phyloP scores from a whole-genome alignment of 2,888 invertebrate genomes.

The Craniophora ligustri region DNA sequence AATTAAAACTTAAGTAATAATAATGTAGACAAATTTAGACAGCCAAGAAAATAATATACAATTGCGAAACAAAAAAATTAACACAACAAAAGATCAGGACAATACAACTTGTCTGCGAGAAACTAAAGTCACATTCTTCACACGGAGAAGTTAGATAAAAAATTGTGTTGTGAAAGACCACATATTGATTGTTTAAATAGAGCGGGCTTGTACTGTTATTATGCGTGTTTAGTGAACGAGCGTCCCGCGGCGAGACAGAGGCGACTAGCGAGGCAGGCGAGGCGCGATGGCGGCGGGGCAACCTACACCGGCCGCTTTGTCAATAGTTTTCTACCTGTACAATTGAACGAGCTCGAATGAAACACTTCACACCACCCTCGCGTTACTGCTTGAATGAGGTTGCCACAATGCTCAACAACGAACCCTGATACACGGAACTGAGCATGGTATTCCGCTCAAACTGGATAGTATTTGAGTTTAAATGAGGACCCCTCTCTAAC shows the following conservation, averaged over 20 bases:
- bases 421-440: constrained; percentile 48
- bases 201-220: constrained; percentile 46
- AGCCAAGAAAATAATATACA: constrained; percentile 10
- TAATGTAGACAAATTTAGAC: neutral
- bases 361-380: constrained; percentile 53
- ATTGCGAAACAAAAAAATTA: constrained; percentile 14
- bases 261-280: constrained; percentile 20
- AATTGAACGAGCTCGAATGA: constrained; percentile 44
- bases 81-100: constrained; percentile 11
- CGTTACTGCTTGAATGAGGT: constrained; percentile 48
- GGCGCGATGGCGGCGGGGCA: constrained; percentile 25
- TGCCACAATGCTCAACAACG: constrained; percentile 47
- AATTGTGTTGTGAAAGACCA: constrained; percentile 33
- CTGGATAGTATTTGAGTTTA: constrained; percentile 36
- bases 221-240: constrained; percentile 41
- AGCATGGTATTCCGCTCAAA: constrained; percentile 34
- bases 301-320: constrained; percentile 45
- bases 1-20: constrained; percentile 4
- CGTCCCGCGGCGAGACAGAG: constrained; percentile 42
- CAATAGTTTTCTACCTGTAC: constrained; percentile 59
- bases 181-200: constrained; percentile 54
- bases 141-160: constrained; percentile 26
- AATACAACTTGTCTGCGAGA: constrained; percentile 11
- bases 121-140: constrained; percentile 16
- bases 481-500: constrained; percentile 6